These are phyloP conservation scores for Loris lydekkerianus DNA, from an alignment of 2,797 vertebrate species.

Conservation along the genomic window DNA sequence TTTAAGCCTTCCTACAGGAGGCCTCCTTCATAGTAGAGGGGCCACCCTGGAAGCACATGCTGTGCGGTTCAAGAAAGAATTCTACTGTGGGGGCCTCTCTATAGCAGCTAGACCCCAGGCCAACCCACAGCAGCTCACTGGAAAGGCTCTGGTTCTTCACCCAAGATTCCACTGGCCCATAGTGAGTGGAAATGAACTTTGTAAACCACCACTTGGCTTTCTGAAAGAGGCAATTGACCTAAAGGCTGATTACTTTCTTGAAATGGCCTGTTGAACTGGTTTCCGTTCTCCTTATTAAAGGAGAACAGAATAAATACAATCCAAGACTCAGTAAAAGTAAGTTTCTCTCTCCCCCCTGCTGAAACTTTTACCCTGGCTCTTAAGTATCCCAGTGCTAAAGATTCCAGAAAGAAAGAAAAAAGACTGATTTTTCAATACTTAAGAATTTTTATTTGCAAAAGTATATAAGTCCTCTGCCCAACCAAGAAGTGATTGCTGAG, in stretches of 20 bases:
- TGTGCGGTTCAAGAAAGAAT: not conserved
- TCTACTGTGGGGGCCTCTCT: not conserved
- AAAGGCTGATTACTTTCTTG: constrained; percentile 39
- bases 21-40: not conserved
- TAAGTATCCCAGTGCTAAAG: not conserved
- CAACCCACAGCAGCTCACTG: not conserved
- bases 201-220: constrained; percentile 9
- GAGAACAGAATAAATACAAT: not conserved
- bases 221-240: constrained; percentile 29
- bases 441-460: constrained; percentile 61
- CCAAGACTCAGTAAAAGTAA: constrained; percentile 1
- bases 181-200: constrained; percentile 42
- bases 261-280: constrained; percentile 40
- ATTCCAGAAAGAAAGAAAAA: not conserved
- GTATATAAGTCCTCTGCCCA: not conserved
- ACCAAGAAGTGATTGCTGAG: not conserved
- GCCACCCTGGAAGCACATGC: not conserved
- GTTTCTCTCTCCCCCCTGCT: not conserved
- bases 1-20: not conserved
- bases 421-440: not conserved
- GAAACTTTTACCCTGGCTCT: not conserved
- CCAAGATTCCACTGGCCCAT: constrained; percentile 2
- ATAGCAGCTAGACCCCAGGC: not conserved
- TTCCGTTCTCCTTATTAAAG: constrained; percentile 53
- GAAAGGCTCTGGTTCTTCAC: not conserved